Base-by-base conservation (phyloP, 2,888 invertebrate genomes). In the Eristalis pertinax region DNA sequence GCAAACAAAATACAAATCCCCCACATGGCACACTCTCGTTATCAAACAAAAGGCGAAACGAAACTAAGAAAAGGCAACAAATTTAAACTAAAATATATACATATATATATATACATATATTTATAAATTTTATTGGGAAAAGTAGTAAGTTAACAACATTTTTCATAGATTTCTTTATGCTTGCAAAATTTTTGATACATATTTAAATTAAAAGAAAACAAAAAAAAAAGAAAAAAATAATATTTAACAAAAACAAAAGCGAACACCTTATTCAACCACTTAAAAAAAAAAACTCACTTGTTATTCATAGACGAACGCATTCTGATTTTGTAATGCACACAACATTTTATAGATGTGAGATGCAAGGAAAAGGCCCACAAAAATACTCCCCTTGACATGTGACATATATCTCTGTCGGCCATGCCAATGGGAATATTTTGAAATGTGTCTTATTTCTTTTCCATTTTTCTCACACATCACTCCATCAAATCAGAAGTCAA, bases 91-190 rank as follows among this genome's bases (percentile, higher is more conserved):
- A 85, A 74, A 64, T 50, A 83, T 32, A 75, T 62, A 62, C 67
- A 73, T 67, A 64, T 50, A 83, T 32, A 75, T 62, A 62, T 72
- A 73, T 67, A 69, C 67, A 82, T 74, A 86, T 76, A 80, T 87
- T 79, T 87, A 87, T 62, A 87, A 73, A 79, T 79, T 80, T 76
- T 87, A 87, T 80, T 87, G 84, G 79, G 79, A 87, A 86, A 87
- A 87, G 87, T 87, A 87, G 87, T 79, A 87, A 87, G 87, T 87
- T 87, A 87, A 87, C 87, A 87, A 80, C 67, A 78, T 75, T 83
- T 86, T 86, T 86, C 86, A 86, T 86, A 86, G 65, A 83, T 86
- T 86, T 82, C 74, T 86, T 86, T 83, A 83, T 75, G 83, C 86
- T 86, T 86, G 86, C 83, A 83, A 83, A 29, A 86, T 83, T 86